Conservation (phyloP, 2,888 invertebrate species). For the Calephelis perditalis region DNA sequence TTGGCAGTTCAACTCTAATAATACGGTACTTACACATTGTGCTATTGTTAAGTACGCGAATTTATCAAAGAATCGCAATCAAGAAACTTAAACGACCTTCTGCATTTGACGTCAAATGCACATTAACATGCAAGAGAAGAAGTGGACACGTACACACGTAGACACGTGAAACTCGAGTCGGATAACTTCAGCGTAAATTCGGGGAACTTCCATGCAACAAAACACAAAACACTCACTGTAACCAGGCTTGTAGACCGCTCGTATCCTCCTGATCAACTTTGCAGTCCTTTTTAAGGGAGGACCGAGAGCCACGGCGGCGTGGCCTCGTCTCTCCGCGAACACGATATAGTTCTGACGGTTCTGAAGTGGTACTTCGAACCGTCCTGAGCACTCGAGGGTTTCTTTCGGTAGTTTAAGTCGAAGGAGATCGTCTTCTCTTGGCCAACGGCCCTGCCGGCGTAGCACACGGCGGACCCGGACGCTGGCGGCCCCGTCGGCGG, state of each 20-base stretch:
- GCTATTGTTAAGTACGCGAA: slow-evolving; percentile 10
- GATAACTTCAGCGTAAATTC: slow-evolving; percentile 28
- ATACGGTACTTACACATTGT: slow-evolving; percentile 27
- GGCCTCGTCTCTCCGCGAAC: slow-evolving; percentile 67
- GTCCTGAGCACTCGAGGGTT: slow-evolving; percentile 57
- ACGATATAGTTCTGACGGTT: slow-evolving; percentile 70
- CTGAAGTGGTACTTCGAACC: slow-evolving; percentile 67
- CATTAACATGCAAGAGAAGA: slow-evolving; percentile 40
- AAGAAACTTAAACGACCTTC: slow-evolving; percentile 8
- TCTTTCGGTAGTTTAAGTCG: slow-evolving; percentile 53
- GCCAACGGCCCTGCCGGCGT: slow-evolving; percentile 65
- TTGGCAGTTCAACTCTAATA: slow-evolving; percentile 42
- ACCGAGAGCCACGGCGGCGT: slow-evolving; percentile 66
- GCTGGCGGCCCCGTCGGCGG: slow-evolving; percentile 60
- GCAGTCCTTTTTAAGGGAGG: slow-evolving; percentile 65
- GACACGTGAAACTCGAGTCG: slow-evolving; percentile 23
- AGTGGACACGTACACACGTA: slow-evolving; percentile 38
- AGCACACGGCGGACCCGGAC: slow-evolving; percentile 64
- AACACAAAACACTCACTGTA: slow-evolving; percentile 70
- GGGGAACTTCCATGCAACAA: slow-evolving; percentile 42
- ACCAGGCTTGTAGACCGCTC: slow-evolving; percentile 69
- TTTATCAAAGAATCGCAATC: slow-evolving; percentile 2
- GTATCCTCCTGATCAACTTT: slow-evolving; percentile 63
- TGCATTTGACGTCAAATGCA: slow-evolving; percentile 17
- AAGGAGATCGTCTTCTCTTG: slow-evolving; percentile 55